Percentiles rank a stretch among this genome's conserved stretches.
Evolutionary conservation across 2,888 invertebrate genomes (phyloP).

Genomic region (Ecliptopera silaceata): DNA sequence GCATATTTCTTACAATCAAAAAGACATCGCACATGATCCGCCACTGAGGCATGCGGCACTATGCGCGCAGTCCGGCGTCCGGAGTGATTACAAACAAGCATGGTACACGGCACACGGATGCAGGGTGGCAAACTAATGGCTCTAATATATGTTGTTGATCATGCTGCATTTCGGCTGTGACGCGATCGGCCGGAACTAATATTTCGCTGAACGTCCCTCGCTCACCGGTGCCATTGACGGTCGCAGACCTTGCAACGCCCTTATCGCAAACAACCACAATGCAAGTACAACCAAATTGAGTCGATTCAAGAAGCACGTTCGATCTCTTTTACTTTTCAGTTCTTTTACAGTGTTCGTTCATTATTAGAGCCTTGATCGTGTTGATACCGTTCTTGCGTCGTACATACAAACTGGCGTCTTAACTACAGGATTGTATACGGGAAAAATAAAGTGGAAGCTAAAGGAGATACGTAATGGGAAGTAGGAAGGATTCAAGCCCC

Average conservation of each 20-base stretch:
- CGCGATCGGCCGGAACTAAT: conserved; percentile 48
- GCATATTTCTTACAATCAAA: conserved; percentile 73
- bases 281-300: conserved; percentile 79
- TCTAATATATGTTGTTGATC: conserved; percentile 58
- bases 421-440: conserved; percentile 57
- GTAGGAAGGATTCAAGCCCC: conserved; percentile 66
- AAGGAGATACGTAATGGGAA: conserved; percentile 43
- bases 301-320: conserved; percentile 35
- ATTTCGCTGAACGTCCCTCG: conserved; percentile 81
- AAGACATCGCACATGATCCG: conserved; percentile 79
- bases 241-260: conserved; percentile 53
- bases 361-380: conserved; percentile 17
- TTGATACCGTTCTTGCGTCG: conserved; percentile 45
- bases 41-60: conserved; percentile 74
- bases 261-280: conserved; percentile 66
- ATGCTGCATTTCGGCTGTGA: conserved; percentile 62
- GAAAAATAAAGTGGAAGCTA: conserved; percentile 56
- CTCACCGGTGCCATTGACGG: conserved; percentile 61
- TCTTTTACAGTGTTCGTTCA: conserved; percentile 29
- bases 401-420: conserved; percentile 50
- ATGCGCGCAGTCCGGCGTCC: conserved; percentile 47
- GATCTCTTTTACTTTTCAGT: conserved; percentile 38
- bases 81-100: conserved; percentile 58
- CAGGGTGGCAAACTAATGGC: conserved; percentile 69
- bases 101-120: conserved; percentile 74